phyloP scores from a whole-genome alignment of 2,888 invertebrate genomes.

The Microctonus brassicae region DNA sequence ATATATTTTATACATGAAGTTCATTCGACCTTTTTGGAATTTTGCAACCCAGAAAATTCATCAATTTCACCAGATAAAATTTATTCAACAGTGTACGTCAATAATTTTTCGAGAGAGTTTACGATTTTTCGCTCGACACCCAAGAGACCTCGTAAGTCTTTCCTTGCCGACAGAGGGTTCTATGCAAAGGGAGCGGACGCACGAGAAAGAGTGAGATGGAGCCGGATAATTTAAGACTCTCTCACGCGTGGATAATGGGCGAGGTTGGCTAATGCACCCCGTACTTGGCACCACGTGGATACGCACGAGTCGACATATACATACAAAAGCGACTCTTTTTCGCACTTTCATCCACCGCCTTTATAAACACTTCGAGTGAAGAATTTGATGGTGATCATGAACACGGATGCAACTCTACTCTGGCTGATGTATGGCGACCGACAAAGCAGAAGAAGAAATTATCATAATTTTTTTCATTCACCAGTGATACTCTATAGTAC shows the following conservation, averaged over 20 bases:
- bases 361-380: constrained; percentile 37
- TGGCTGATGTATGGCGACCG: constrained; percentile 14
- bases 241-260: constrained; percentile 68
- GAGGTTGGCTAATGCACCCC: constrained; percentile 65
- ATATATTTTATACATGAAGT: too few relatives aligned
- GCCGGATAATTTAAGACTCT: constrained; percentile 68
- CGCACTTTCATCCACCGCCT: constrained; percentile 45
- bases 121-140: not conserved
- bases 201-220: constrained; percentile 42
- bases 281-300: constrained; percentile 64
- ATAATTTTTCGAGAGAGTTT: constrained; percentile 12
- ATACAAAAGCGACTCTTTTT: constrained; percentile 36
- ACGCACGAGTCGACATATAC: constrained; percentile 52
- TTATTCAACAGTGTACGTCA: not conserved
- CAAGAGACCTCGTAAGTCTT: constrained; percentile 63
- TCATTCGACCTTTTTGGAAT: too few relatives aligned
- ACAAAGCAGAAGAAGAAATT: not conserved
- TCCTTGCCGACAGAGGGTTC: constrained; percentile 59
- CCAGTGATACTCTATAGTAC: not conserved
- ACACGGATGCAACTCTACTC: not conserved
- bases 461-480: not conserved
- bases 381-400: not conserved
- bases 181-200: constrained; percentile 23
- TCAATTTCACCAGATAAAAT: not conserved
- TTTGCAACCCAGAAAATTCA: not conserved